Conservation (phyloP, 2,888 invertebrate genomes). For the Oscheius sp. region DNA sequence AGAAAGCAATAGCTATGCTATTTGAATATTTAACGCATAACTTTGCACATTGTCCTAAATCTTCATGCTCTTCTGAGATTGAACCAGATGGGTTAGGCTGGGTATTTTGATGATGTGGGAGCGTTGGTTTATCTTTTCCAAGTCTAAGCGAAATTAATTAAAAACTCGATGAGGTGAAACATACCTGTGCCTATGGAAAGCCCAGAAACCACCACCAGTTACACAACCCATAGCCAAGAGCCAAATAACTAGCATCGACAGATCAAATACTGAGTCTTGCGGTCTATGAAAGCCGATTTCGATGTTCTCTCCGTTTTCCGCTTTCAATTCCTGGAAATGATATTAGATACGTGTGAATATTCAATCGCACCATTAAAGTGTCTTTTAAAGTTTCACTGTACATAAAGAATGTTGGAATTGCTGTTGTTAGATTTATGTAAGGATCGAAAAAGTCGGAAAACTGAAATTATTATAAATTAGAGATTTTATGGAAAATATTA, state of each 20-base stretch:
- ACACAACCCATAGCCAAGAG: conserved; percentile 68
- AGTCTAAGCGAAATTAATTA: conserved; percentile 30
- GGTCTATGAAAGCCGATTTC: conserved; percentile 64
- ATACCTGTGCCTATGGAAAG: conserved; percentile 48
- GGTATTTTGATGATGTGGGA: not conserved
- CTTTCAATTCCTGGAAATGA: conserved; percentile 5
- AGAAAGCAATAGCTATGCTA: conserved; percentile 44
- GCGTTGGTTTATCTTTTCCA: conserved; percentile 42
- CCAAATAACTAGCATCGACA: conserved; percentile 63
- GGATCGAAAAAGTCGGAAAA: conserved; percentile 68
- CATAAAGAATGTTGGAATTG: conserved; percentile 63
- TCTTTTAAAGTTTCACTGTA: conserved; percentile 51
- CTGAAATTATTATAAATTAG: conserved; percentile 40
- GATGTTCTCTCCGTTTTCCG: conserved; percentile 23
- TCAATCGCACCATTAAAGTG: conserved; percentile 35
- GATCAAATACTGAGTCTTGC: conserved; percentile 48
- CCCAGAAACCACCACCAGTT: conserved; percentile 63
- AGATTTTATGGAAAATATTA: conserved; percentile 21
- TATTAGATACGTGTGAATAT: not conserved
- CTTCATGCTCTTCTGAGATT: not conserved
- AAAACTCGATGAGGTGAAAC: not conserved
- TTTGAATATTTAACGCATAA: conserved; percentile 44
- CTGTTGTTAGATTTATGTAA: conserved; percentile 45
- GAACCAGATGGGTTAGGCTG: not conserved
- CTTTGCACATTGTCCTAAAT: not conserved